A percentile compares a stretch with the other conserved stretches of the same genome.
Evolutionary conservation across 2,888 invertebrate species (phyloP).

Genomic region (Trichacis sp.): DNA sequence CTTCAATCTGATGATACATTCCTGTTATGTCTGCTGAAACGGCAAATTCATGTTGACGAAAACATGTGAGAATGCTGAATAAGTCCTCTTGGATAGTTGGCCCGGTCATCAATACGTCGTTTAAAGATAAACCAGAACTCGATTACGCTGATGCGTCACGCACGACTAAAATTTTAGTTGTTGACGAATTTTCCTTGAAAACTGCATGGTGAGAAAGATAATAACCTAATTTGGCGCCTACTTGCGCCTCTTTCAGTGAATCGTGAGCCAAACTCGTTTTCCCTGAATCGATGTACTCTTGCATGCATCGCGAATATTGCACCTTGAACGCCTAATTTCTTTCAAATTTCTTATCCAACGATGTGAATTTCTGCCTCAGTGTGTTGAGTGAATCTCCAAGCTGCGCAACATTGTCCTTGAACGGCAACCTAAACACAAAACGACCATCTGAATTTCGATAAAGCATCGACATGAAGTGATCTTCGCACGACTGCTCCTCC

Average conservation of each 20-base stretch:
- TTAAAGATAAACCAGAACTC: conserved; percentile 46
- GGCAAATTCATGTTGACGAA: conserved; percentile 42
- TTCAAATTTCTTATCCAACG: conserved; percentile 9
- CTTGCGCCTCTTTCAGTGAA: not conserved
- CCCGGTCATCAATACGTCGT: conserved; percentile 48
- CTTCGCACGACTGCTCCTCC: conserved; percentile 41
- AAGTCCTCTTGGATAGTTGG: conserved; percentile 48
- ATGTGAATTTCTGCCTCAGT: conserved; percentile 7
- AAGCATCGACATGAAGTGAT: conserved; percentile 26
- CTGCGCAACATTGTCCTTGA: conserved; percentile 7
- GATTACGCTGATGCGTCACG: conserved; percentile 53
- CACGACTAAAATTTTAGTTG: conserved; percentile 53
- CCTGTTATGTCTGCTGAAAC: conserved; percentile 52
- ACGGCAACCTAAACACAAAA: conserved; percentile 17
- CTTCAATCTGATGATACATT: conserved; percentile 48
- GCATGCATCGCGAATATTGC: conserved; percentile 14
- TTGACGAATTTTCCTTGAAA: conserved; percentile 42
- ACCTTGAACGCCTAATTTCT: conserved; percentile 5
- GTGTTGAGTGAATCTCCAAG: conserved; percentile 12
- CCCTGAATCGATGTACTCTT: conserved; percentile 35
- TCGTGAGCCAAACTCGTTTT: conserved; percentile 29
- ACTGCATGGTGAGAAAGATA: conserved; percentile 57
- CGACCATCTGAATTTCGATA: conserved; percentile 24
- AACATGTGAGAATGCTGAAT: conserved; percentile 45
- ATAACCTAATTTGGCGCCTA: conserved; percentile 8